Conservation (phyloP, 1,140 invertebrate genomes). For the Ridgeia piscesae region DNA sequence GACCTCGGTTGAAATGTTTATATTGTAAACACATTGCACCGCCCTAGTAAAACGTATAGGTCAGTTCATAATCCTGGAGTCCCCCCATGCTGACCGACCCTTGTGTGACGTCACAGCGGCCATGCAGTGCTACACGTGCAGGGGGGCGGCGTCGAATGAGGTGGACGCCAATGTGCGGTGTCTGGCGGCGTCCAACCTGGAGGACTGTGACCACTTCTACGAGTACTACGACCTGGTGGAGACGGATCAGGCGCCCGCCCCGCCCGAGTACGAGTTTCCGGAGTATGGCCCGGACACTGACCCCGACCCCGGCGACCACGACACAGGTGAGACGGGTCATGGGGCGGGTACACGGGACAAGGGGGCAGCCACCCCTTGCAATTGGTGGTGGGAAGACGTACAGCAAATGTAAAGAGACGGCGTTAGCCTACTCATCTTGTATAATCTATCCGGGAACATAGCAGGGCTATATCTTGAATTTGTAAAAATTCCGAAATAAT, state of each 20-base stretch:
- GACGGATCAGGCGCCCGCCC: not conserved
- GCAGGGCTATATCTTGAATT: too few relatives aligned
- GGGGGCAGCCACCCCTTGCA: too few relatives aligned
- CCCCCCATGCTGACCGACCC: too few relatives aligned
- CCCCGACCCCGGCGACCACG: not conserved
- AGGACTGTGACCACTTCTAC: constrained; percentile 29
- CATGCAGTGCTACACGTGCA: constrained; percentile 27
- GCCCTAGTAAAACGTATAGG: too few relatives aligned
- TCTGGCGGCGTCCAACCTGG: constrained; percentile 18
- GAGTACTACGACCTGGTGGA: constrained; percentile 25
- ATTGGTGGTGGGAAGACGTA: too few relatives aligned
- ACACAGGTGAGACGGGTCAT: not conserved
- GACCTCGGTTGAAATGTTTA: too few relatives aligned
- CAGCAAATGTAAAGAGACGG: not conserved
- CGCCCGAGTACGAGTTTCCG: not conserved
- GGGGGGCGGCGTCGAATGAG: constrained; percentile 16
- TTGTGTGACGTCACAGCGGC: not conserved
- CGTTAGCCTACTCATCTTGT: too few relatives aligned
- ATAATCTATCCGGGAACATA: too few relatives aligned
- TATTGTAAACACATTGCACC: too few relatives aligned
- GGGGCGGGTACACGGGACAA: too few relatives aligned
- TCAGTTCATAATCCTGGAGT: too few relatives aligned
- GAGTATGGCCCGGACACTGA: not conserved
- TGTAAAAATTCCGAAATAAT: too few relatives aligned
- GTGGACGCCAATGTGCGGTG: constrained; percentile 27